A percentile compares a stretch with the other conserved stretches of the same genome.
phyloP scores from a whole-genome alignment of 2,888 invertebrate genomes.

The Psococerastis gibbosa region DNA sequence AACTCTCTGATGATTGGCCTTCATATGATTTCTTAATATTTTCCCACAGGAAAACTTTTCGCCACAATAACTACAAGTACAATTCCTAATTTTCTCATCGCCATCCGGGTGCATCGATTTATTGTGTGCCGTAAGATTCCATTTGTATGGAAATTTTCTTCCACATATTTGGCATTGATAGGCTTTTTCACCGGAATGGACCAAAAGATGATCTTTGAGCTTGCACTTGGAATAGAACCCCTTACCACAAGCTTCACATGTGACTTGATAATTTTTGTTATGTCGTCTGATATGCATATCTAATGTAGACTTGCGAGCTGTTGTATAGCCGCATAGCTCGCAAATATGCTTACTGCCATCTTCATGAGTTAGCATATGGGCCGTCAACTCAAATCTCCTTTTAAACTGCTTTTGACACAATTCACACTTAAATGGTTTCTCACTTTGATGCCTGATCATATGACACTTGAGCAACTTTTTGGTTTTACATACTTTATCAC shows the following conservation, averaged over 20 bases:
- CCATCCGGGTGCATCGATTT: constrained; percentile 14
- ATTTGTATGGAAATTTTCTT: constrained; percentile 25
- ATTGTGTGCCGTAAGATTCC: constrained; percentile 24
- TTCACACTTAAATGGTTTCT: constrained; percentile 17
- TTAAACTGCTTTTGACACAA: constrained; percentile 18
- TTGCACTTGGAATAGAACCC: constrained; percentile 24
- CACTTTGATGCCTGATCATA: constrained; percentile 13
- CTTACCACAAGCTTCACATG: constrained; percentile 24
- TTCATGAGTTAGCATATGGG: constrained; percentile 14
- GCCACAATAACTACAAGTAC: no score
- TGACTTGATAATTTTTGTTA: constrained; percentile 29
- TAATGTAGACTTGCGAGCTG: constrained; percentile 22
- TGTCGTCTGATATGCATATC: constrained; percentile 37
- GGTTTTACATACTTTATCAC: constrained; percentile 12
- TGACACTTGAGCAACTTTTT: constrained; percentile 14
- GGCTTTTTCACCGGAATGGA: constrained; percentile 21
- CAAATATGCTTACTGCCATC: constrained; percentile 16
- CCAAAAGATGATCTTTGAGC: constrained; percentile 36
- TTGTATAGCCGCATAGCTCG: constrained; percentile 26
- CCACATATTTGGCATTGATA: constrained; percentile 23
- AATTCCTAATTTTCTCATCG: constrained; percentile 4
- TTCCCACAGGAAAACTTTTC: no score
- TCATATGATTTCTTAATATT: no score
- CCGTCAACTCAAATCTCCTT: constrained; percentile 15
- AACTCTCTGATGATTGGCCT: no score